A percentile compares a stretch with the other conserved stretches of the same genome.
Conservation (phyloP, 2,888 invertebrate genomes). For the Schizaphis graminum region DNA sequence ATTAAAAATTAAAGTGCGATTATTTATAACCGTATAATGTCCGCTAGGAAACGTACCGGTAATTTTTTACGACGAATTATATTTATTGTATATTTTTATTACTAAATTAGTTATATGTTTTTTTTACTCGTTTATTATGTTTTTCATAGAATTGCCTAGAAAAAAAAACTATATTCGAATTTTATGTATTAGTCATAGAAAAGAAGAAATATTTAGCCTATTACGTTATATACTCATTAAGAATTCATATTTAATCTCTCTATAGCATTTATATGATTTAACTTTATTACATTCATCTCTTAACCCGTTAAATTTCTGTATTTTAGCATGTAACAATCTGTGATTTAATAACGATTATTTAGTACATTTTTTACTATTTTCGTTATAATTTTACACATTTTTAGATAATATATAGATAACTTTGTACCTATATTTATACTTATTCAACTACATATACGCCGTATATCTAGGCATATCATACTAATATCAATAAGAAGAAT, state of each 20-base stretch:
- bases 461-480: neutral
- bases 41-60: neutral
- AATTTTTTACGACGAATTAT: conserved; percentile 1
- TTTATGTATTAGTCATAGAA: neutral
- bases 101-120: neutral
- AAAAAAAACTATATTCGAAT: neutral
- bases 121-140: conserved; percentile 35
- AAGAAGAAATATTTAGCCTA: neutral
- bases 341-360: neutral
- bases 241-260: neutral
- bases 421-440: neutral
- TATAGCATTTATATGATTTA: neutral
- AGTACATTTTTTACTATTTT: neutral
- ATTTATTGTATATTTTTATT: conserved; percentile 28
- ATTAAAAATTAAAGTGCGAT: neutral
- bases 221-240: neutral
- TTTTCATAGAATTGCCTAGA: neutral
- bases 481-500: neutral
- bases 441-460: neutral
- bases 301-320: neutral
- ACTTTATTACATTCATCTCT: neutral
- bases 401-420: neutral
- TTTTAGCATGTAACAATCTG: neutral
- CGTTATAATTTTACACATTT: conserved; percentile 3
- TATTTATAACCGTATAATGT: neutral